A percentile compares a stretch with the other conserved stretches of the same genome.
phyloP scores from a whole-genome alignment of 2,797 vertebrate genomes.

The Tapera naevia region DNA sequence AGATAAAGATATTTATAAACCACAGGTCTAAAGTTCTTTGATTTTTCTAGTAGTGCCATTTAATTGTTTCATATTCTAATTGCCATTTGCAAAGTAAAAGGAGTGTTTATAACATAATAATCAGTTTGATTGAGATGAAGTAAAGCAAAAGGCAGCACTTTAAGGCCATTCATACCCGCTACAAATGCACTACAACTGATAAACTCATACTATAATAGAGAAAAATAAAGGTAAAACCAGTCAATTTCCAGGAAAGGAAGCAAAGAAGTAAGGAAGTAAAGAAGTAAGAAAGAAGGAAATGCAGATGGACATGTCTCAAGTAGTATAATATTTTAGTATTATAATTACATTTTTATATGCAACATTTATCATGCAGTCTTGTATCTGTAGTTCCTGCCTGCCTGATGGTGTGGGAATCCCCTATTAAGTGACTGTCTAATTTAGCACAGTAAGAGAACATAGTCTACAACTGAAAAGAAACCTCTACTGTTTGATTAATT shows the following conservation, averaged over 20 bases:
- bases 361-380: background rate
- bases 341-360: background rate
- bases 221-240: rapidly evolving
- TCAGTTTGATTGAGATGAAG: background rate
- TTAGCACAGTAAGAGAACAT: background rate
- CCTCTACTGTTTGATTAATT: background rate
- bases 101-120: background rate
- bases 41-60: background rate
- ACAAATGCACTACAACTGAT: background rate
- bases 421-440: background rate
- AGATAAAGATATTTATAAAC: background rate
- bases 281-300: background rate
- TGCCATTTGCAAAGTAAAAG: background rate
- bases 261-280: background rate
- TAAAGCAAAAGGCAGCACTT: background rate
- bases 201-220: background rate
- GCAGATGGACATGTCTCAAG: background rate
- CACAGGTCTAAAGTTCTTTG: background rate
- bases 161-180: background rate
- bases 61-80: background rate
- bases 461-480: background rate
- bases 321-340: background rate
- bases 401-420: background rate
- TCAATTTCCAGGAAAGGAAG: background rate
- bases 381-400: background rate